Percentiles rank a stretch among this genome's conserved stretches.
Evolutionary conservation across 2,113 vertebrate species (phyloP).

Genomic region (Lonchura striata): DNA sequence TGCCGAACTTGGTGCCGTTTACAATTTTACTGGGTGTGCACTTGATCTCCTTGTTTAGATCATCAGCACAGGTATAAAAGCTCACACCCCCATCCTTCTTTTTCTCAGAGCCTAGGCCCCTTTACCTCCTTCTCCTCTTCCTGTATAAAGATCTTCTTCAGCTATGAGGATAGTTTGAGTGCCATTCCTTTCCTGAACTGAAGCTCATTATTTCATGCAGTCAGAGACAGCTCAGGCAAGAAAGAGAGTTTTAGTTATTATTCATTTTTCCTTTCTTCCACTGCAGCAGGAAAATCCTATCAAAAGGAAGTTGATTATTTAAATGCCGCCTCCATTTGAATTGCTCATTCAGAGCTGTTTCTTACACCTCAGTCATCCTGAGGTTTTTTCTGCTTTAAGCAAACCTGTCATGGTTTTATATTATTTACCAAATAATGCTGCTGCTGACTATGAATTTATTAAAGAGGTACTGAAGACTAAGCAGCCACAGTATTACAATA

Average conservation of each 20-base stretch:
- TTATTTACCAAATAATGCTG: slow-evolving; percentile 8
- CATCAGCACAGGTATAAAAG: neutral
- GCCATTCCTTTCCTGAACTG: neutral
- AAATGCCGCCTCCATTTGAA: slow-evolving; percentile 18
- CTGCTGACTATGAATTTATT: neutral
- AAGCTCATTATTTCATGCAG: neutral
- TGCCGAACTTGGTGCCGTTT: rapidly evolving
- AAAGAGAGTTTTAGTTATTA: neutral
- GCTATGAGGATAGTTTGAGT: neutral
- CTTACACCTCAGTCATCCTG: slow-evolving; percentile 1
- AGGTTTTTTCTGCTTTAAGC: neutral
- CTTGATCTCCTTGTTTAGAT: neutral
- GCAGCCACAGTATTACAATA: neutral
- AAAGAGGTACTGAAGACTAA: slow-evolving; percentile 7
- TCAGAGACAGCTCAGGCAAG: neutral
- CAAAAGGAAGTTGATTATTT: slow-evolving; percentile 42
- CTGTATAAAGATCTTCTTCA: neutral
- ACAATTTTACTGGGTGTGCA: neutral
- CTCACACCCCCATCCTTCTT: neutral
- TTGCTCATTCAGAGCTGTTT: slow-evolving; percentile 5
- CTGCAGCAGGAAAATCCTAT: slow-evolving; percentile 14
- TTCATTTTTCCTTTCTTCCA: slow-evolving; percentile 15
- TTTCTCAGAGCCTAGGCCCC: neutral
- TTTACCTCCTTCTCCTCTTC: neutral
- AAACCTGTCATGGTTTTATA: neutral